Evolutionary conservation across 2,113 vertebrate genomes (phyloP).

Genomic region (Apus apus): DNA sequence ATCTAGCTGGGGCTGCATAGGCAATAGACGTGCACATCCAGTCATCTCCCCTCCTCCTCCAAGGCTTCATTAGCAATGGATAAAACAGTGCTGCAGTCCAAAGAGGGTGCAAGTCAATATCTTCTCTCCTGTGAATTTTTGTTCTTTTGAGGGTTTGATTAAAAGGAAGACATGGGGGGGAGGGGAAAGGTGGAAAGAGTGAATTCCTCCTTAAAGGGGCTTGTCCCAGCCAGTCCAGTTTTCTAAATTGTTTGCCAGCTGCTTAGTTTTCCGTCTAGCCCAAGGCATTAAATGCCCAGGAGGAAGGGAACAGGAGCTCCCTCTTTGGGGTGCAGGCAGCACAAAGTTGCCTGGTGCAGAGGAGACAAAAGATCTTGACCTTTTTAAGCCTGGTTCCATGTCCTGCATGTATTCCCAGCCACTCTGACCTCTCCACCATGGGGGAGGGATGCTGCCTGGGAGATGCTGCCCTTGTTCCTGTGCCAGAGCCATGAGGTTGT

Average conservation of each 20-base stretch:
- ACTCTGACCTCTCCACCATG: rapidly evolving
- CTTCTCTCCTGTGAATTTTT: neutral
- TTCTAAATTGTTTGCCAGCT: neutral
- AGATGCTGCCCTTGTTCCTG: neutral
- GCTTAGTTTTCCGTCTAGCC: neutral
- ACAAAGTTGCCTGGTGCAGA: neutral
- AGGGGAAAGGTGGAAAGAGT: neutral
- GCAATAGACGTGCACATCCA: neutral
- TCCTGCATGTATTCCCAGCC: rapidly evolving
- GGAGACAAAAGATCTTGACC: neutral
- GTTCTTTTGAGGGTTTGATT: neutral
- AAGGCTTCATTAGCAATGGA: neutral
- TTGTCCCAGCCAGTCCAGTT: neutral
- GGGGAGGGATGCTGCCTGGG: neutral
- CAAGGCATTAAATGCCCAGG: neutral
- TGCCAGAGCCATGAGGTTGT: neutral
- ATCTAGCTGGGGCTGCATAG: conserved; percentile 39
- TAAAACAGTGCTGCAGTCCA: neutral
- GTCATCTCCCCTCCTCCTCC: neutral
- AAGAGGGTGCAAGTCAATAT: neutral
- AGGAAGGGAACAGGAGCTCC: neutral
- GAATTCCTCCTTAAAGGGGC: neutral
- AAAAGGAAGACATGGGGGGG: neutral
- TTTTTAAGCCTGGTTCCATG: neutral
- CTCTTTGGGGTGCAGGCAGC: neutral